These are phyloP conservation scores for Tenthredo mesomela DNA, from an alignment of 2,888 invertebrate genomes.

Conservation along the genomic window DNA sequence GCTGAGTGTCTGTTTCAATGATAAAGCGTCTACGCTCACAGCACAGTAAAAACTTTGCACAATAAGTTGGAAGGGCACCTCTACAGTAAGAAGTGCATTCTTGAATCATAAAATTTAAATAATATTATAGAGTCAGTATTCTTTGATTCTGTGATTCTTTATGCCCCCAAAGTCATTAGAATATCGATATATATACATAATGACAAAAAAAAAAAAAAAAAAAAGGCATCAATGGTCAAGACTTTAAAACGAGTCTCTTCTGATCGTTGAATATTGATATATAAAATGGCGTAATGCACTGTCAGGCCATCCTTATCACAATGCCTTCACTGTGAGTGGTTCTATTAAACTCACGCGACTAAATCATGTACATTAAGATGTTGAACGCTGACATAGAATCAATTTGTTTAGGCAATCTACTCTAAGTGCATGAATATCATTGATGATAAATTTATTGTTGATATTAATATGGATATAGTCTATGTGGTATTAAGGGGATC, in stretches of 20 bases:
- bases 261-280: slow-evolving; percentile 32
- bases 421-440: neutral
- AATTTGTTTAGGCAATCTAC: neutral
- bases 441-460: neutral
- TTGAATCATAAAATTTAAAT: neutral
- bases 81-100: neutral
- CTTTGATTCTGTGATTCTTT: neutral
- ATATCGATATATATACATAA: neutral
- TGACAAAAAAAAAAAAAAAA: neutral
- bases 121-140: neutral
- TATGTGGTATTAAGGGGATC: neutral
- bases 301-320: slow-evolving; percentile 45
- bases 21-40: neutral
- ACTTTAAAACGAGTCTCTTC: neutral
- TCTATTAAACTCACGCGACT: slow-evolving; percentile 22
- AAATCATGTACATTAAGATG: neutral
- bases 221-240: neutral
- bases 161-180: neutral
- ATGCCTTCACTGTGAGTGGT: neutral
- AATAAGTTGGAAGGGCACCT: neutral
- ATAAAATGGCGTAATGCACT: neutral
- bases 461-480: neutral
- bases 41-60: neutral
- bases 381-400: neutral
- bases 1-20: slow-evolving; percentile 34